These are phyloP conservation scores for Peromyscus eremicus DNA, from an alignment of 2,797 vertebrate genomes.

Conservation along the genomic window DNA sequence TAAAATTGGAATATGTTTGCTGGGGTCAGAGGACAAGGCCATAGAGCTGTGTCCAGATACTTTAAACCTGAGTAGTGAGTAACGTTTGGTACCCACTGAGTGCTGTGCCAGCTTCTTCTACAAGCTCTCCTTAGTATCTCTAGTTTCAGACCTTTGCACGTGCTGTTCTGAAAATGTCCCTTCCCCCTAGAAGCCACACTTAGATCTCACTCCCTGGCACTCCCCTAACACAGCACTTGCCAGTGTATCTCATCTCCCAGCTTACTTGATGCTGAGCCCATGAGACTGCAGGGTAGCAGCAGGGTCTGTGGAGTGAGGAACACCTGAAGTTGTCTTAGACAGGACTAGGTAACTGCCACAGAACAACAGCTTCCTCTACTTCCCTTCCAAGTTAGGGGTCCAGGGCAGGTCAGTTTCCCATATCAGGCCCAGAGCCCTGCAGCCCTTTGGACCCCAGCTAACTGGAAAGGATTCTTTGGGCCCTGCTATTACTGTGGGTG, in stretches of 20 bases:
- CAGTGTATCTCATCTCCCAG: neutral
- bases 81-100: neutral
- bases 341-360: neutral
- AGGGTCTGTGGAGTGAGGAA: neutral
- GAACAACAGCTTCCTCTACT: neutral
- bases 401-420: neutral
- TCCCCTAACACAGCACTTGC: neutral
- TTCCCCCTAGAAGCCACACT: conserved; percentile 40
- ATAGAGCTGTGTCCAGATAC: neutral
- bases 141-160: neutral
- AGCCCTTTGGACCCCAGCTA: neutral
- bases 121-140: neutral
- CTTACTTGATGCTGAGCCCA: neutral
- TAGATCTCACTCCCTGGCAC: neutral
- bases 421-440: neutral
- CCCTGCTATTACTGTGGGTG: neutral
- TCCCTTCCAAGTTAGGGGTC: neutral
- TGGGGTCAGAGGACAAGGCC: neutral
- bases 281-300: neutral
- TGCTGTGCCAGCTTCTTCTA: neutral
- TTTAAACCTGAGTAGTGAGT: neutral
- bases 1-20: neutral
- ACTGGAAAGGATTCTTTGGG: neutral
- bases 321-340: neutral
- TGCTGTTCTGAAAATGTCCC: neutral